Conservation (phyloP, 2,888 invertebrate genomes). For the Trissonchulus latispiculum region DNA sequence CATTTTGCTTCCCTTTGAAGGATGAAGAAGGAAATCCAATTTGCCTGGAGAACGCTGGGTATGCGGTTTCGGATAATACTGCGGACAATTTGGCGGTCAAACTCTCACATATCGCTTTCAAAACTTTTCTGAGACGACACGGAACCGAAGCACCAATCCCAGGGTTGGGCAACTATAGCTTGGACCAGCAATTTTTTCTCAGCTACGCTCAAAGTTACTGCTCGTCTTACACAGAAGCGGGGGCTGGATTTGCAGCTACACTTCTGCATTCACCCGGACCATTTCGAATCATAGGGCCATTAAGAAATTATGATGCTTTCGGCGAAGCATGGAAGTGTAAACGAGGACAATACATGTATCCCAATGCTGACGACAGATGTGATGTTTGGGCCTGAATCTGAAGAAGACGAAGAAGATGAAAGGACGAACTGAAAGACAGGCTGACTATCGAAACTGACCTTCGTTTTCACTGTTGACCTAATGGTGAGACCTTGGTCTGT, state of each 20-base stretch:
- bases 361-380: background rate
- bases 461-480: too few relatives aligned
- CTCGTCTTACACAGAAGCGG: background rate
- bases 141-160: background rate
- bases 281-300: background rate
- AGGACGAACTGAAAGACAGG: too few relatives aligned
- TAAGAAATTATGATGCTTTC: background rate
- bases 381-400: background rate
- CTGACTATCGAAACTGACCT: too few relatives aligned
- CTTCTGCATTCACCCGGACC: background rate
- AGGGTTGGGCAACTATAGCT: background rate
- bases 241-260: background rate
- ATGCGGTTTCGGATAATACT: background rate
- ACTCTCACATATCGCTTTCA: background rate
- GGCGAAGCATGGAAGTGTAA: background rate
- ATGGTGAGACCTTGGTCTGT: too few relatives aligned
- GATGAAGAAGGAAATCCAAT: background rate
- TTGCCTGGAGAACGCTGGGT: background rate
- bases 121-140: background rate
- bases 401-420: too few relatives aligned
- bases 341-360: background rate
- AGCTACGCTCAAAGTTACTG: background rate
- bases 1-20: background rate
- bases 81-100: background rate
- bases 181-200: background rate